Evolutionary conservation across 2,797 vertebrate genomes (phyloP), one percentile per base, ranked within the genome.

Genomic region (Tapera naevia): DNA sequence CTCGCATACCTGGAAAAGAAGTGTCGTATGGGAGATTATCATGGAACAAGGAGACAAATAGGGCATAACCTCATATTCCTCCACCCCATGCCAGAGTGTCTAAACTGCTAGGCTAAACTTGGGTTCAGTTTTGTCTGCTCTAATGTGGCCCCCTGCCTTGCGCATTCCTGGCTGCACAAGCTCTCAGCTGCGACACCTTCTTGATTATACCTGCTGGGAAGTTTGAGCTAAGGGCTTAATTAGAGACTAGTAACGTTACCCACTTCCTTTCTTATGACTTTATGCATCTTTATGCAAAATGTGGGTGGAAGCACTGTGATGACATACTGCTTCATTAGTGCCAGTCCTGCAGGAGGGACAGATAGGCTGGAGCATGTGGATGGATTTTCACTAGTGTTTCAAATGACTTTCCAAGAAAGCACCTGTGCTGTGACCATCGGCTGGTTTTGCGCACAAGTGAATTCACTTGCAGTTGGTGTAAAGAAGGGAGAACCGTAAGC

Each of bases 201-300:
- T n/a, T n/a, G 51, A 80, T 86, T 78, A 79, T 62, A 51, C 75
- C 88, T 66, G 76, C 66, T 88, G 73, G 33, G 80, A 86, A 78
- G 86, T 33, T 83, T 54, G 58, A 91, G 70, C 76, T 94, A 62
- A 61, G 62, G 58, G 56, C 78, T 94, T 91, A 94, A 94, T 90
- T 79, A 90, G 57, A 89, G 78, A 66, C 88, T 94, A 73, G 75
- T 92, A 94, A 84, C 51, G 88, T 94, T 87, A 89, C 37, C 61
- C 85, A 88, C 95, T 94, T 95, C 76, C 88, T 88, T 94, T 96
- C 83, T 86, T 94, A 84, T 0, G 4, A 62, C 46, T 88, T 88
- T 81, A 79, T 81, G 62, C 89, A 86, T 93, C 91, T 93, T 94
- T 88, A 88, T 93, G 80, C 80, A 96, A 96, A 94, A 86, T 39